A percentile compares a stretch with the other conserved stretches of the same genome.
phyloP scores from a whole-genome alignment of 2,797 vertebrate genomes.

The Caiman crocodilus region DNA sequence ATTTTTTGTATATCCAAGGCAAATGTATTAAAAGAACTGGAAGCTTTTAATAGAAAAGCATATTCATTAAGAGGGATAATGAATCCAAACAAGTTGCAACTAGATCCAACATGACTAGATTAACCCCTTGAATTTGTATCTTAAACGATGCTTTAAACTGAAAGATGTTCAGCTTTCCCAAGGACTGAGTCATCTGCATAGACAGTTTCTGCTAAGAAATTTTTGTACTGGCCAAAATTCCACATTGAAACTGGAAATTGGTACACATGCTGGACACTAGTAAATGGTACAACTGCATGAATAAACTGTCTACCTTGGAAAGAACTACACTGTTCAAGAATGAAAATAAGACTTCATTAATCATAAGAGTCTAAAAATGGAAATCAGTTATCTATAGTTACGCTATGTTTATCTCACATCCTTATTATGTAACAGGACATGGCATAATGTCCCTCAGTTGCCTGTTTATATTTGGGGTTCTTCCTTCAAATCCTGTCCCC shows the following conservation, averaged over 20 bases:
- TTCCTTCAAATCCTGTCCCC: neutral
- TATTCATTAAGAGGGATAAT: neutral
- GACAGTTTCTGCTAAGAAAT: neutral
- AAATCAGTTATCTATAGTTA: neutral
- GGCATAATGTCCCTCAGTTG: neutral
- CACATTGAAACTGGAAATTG: neutral
- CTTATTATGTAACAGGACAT: neutral
- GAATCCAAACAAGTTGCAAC: neutral
- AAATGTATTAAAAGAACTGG: neutral
- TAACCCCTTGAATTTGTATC: neutral
- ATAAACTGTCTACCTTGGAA: conserved; percentile 2
- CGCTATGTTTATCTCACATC: neutral
- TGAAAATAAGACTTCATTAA: neutral
- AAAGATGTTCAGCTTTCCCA: neutral
- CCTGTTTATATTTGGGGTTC: neutral
- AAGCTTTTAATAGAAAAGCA: neutral
- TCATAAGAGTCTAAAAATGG: neutral
- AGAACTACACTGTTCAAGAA: neutral
- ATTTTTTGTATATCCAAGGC: conserved; percentile 30
- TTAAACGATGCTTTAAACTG: neutral
- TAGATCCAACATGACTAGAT: neutral
- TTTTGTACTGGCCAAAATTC: neutral
- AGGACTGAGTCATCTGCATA: neutral
- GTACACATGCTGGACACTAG: neutral
- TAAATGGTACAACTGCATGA: neutral